Conservation (phyloP, 2,113 vertebrate genomes). For the Haemorhous mexicanus region DNA sequence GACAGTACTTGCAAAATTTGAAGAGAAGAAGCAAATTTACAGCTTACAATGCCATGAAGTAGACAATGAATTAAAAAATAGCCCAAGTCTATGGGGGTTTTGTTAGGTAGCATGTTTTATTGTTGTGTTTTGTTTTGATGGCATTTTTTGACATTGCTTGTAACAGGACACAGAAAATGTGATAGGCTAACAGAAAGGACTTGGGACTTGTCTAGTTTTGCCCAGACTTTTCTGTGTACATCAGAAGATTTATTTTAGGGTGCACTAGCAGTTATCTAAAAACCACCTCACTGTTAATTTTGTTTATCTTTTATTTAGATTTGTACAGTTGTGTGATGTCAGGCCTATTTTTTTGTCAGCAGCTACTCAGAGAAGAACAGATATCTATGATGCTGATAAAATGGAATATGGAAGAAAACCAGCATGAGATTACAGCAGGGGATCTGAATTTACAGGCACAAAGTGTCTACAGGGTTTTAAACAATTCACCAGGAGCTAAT, state of each 20-base stretch:
- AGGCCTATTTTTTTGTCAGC: neutral
- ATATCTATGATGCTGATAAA: neutral
- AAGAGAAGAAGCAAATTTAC: neutral
- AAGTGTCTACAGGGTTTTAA: neutral
- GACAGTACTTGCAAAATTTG: neutral
- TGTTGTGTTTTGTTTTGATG: neutral
- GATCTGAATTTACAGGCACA: neutral
- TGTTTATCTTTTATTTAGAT: neutral
- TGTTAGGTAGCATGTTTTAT: neutral
- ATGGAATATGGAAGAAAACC: neutral
- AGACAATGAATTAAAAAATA: neutral
- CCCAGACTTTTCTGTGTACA: neutral
- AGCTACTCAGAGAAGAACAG: neutral
- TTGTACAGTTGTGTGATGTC: neutral
- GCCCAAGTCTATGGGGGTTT: neutral
- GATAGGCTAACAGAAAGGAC: neutral
- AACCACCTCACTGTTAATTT: neutral
- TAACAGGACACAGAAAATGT: neutral
- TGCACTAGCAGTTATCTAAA: neutral
- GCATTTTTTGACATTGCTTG: neutral
- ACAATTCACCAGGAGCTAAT: neutral
- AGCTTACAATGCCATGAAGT: neutral
- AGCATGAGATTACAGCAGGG: neutral
- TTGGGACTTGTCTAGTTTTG: neutral
- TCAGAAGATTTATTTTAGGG: neutral